Percentiles rank a stretch among this genome's conserved stretches.
Evolutionary conservation across 2,888 invertebrate genomes (phyloP).

Genomic region (Apamea monoglypha): DNA sequence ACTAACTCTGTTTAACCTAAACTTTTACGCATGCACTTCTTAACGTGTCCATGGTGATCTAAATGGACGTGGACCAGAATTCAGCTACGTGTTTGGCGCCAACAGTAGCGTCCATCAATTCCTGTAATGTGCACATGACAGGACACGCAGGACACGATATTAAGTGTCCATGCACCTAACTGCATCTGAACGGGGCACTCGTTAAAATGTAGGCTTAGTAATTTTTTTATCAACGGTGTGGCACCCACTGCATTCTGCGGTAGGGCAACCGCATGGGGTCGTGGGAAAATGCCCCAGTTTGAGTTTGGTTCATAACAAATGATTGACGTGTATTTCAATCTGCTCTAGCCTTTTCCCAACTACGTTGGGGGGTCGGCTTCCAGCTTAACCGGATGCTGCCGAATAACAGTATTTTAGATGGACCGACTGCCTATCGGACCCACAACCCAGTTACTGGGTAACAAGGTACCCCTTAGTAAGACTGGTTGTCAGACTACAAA

Average conservation of each 20-base stretch:
- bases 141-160: neutral
- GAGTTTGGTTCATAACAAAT: neutral
- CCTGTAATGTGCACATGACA: neutral
- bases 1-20: neutral
- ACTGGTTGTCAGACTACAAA: neutral
- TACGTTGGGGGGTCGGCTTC: neutral
- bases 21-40: neutral
- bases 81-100: neutral
- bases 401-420: neutral
- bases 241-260: conserved; percentile 2
- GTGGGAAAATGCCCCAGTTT: neutral
- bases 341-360: neutral
- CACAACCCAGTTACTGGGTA: neutral
- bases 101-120: neutral
- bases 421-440: neutral
- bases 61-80: no score
- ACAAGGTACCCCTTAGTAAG: neutral
- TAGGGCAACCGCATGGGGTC: neutral
- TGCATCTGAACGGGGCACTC: neutral
- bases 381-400: neutral
- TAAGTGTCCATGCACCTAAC: neutral
- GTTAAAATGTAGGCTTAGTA: neutral
- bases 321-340: neutral
- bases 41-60: no score
- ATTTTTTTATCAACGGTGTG: neutral